phyloP scores from a whole-genome alignment of 2,888 invertebrate genomes.

The Sialis lutaria region DNA sequence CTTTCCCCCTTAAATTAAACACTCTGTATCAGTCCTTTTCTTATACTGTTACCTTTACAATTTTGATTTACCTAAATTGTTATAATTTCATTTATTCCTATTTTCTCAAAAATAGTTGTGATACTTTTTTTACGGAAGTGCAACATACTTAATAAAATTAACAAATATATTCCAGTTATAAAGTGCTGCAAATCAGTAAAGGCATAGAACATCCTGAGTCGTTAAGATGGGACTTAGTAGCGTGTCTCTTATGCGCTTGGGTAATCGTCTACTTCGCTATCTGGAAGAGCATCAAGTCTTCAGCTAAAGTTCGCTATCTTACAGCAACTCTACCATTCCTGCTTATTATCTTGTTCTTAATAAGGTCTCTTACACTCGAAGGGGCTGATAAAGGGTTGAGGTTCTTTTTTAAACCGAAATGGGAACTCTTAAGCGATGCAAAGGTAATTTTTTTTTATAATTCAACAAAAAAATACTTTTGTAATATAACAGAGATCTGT shows the following conservation, averaged over 20 bases:
- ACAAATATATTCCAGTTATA: slow-evolving; percentile 43
- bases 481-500: no score
- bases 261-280: slow-evolving; percentile 87
- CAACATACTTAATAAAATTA: no score
- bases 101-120: no score
- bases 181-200: slow-evolving; percentile 66
- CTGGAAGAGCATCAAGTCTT: slow-evolving; percentile 93
- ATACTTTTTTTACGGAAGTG: no score
- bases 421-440: slow-evolving; percentile 64
- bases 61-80: no score
- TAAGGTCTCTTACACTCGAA: slow-evolving; percentile 75
- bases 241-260: slow-evolving; percentile 84
- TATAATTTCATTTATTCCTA: no score
- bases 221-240: slow-evolving; percentile 76
- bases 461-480: no score
- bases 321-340: slow-evolving; percentile 86
- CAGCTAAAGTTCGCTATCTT: slow-evolving; percentile 78
- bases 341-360: slow-evolving; percentile 70
- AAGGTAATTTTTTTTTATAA: slow-evolving; percentile 33
- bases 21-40: no score
- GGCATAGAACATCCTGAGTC: slow-evolving; percentile 70
- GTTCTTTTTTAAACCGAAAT: slow-evolving; percentile 77
- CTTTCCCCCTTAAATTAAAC: no score
- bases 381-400: slow-evolving; percentile 72
- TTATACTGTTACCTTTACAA: no score